phyloP scores from a whole-genome alignment of 2,888 invertebrate species.

The Octodonta nipae region DNA sequence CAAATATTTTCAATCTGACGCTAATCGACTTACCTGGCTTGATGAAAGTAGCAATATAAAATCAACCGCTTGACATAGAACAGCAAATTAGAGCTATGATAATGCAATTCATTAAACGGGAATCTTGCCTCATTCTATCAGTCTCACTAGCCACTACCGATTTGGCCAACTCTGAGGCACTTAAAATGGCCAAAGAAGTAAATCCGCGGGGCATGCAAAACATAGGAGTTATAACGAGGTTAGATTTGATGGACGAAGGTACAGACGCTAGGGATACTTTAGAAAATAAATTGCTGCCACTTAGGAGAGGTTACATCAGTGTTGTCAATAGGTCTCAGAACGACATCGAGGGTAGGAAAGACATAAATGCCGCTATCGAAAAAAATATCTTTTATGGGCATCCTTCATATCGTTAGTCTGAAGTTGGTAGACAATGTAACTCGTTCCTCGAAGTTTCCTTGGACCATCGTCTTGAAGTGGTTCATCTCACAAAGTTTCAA shows the following conservation, averaged over 20 bases:
- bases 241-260: slow-evolving; percentile 99
- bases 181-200: slow-evolving; percentile 95
- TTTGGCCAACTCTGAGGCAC: slow-evolving; percentile 96
- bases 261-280: slow-evolving; percentile 96
- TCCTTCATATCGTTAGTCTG: too few species aligned
- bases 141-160: slow-evolving; percentile 96
- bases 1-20: slow-evolving; percentile 85
- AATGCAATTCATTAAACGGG: slow-evolving; percentile 83
- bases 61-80: slow-evolving; percentile 92
- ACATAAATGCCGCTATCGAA: slow-evolving; percentile 92
- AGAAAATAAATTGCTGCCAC: slow-evolving; percentile 88
- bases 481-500: too few species aligned
- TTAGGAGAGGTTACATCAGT: slow-evolving; percentile 92
- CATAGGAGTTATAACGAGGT: slow-evolving; percentile 96
- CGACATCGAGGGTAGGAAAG: slow-evolving; percentile 96
- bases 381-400: slow-evolving; percentile 93
- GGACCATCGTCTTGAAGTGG: too few species aligned
- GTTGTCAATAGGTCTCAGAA: slow-evolving; percentile 98
- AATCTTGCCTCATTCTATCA: slow-evolving; percentile 89
- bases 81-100: slow-evolving; percentile 87
- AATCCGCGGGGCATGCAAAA: slow-evolving; percentile 92
- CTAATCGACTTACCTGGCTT: slow-evolving; percentile 90
- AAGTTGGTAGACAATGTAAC: too few species aligned
- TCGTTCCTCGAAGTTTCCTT: too few species aligned
- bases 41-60: slow-evolving; percentile 94